Percentiles rank a stretch among this genome's conserved stretches.
Conservation (phyloP, 1,140 invertebrate genomes). For the Hyles vespertilio region DNA sequence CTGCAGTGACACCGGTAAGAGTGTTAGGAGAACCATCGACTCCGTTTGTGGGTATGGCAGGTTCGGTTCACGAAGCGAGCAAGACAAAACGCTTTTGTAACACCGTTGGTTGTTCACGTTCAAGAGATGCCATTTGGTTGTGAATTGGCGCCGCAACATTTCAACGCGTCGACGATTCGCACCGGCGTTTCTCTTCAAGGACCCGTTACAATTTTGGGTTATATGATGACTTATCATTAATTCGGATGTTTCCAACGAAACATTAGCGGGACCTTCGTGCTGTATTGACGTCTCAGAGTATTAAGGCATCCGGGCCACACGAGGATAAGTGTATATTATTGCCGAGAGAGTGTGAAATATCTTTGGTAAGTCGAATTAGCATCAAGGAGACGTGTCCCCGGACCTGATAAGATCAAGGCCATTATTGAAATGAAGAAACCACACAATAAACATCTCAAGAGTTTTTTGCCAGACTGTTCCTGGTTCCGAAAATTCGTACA, state of each 20-base stretch:
- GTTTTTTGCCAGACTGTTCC: slow-evolving; percentile 19
- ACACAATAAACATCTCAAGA: slow-evolving; percentile 28
- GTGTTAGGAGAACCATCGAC: neutral
- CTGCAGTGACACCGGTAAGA: neutral
- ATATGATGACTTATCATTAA: slow-evolving; percentile 54
- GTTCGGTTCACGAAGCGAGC: neutral
- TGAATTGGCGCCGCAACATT: slow-evolving; percentile 35
- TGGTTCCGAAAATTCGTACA: too few relatives aligned
- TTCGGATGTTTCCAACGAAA: slow-evolving; percentile 13
- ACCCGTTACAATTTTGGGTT: slow-evolving; percentile 32
- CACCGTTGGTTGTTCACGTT: neutral
- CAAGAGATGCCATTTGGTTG: neutral
- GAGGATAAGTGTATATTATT: slow-evolving; percentile 41
- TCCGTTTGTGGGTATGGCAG: neutral
- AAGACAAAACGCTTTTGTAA: neutral
- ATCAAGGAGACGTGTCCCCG: slow-evolving; percentile 6
- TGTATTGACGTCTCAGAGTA: slow-evolving; percentile 14
- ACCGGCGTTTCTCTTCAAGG: slow-evolving; percentile 6
- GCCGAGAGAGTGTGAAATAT: slow-evolving; percentile 27
- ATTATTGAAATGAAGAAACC: slow-evolving; percentile 10
- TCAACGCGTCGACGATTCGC: slow-evolving; percentile 32
- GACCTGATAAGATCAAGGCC: slow-evolving; percentile 37
- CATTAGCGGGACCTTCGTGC: slow-evolving; percentile 18
- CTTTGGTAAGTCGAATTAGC: slow-evolving; percentile 46
- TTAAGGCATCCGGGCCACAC: slow-evolving; percentile 36